Conservation (phyloP, 2,888 invertebrate genomes). For the Scotopteryx bipunctaria region DNA sequence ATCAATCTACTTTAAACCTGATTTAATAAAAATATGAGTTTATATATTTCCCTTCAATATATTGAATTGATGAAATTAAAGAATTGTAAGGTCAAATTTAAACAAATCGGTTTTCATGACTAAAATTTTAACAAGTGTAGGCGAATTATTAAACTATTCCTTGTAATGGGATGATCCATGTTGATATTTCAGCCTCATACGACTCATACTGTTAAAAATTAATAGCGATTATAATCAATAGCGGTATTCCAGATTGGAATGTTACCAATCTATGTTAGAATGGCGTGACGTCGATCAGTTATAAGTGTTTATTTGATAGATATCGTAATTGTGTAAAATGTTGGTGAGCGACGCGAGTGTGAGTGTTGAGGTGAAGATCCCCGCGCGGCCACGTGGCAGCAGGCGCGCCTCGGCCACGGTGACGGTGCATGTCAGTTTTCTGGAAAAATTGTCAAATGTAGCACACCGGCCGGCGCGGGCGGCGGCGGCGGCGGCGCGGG, state of each 20-base stretch:
- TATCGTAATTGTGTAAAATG: slow-evolving; percentile 38
- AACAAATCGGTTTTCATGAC: too few relatives aligned
- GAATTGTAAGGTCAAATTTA: too few relatives aligned
- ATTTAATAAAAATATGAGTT: too few relatives aligned
- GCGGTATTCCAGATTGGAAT: slow-evolving; percentile 37
- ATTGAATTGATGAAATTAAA: too few relatives aligned
- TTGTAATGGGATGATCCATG: not conserved
- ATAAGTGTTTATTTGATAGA: slow-evolving; percentile 38
- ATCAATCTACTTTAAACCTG: too few relatives aligned
- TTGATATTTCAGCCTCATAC: slow-evolving; percentile 4
- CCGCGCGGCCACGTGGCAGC: slow-evolving; percentile 63
- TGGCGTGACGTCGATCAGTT: slow-evolving; percentile 39
- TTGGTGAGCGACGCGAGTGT: slow-evolving; percentile 31
- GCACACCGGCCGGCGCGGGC: slow-evolving; percentile 62
- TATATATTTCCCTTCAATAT: too few relatives aligned
- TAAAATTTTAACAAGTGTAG: too few relatives aligned
- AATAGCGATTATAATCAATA: slow-evolving; percentile 29
- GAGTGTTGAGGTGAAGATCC: slow-evolving; percentile 35
- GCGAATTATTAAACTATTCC: not conserved
- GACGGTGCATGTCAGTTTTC: slow-evolving; percentile 78
- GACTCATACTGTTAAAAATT: slow-evolving; percentile 13
- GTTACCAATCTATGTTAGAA: slow-evolving; percentile 38
- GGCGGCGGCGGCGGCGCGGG: slow-evolving; percentile 53
- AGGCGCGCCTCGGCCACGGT: slow-evolving; percentile 64
- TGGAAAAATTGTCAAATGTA: slow-evolving; percentile 82